A percentile compares a stretch with the other conserved stretches of the same genome.
Conservation (phyloP, 1,140 invertebrate species). For the Metopolophium dirhodum region DNA sequence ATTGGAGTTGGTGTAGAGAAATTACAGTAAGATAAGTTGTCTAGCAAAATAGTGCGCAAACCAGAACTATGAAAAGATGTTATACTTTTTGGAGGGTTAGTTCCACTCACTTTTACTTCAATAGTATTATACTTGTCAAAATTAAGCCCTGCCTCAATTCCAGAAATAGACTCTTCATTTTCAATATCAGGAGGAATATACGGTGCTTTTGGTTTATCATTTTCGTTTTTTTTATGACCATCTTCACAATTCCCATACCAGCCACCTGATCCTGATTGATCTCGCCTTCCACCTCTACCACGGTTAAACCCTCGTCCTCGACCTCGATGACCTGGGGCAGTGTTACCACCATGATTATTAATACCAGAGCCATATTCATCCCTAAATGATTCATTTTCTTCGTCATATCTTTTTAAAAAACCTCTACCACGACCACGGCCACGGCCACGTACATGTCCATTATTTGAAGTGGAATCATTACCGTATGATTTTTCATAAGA, state of each 20-base stretch:
- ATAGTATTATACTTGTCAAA: constrained; percentile 67
- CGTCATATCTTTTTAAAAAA: neutral
- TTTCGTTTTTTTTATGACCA: constrained; percentile 8
- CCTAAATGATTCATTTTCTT: constrained; percentile 9
- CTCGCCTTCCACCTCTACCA: constrained; percentile 75
- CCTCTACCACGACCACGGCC: constrained; percentile 15
- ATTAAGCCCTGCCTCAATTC: constrained; percentile 82
- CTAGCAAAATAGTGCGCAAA: constrained; percentile 71
- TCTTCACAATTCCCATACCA: neutral
- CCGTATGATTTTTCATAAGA: neutral
- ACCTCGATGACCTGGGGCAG: neutral
- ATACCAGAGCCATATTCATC: neutral
- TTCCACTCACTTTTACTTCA: constrained; percentile 68
- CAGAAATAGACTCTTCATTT: constrained; percentile 20
- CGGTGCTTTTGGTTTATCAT: neutral
- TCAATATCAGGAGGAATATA: constrained; percentile 36
- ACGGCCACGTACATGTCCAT: neutral
- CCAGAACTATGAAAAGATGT: constrained; percentile 74
- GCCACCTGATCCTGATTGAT: constrained; percentile 63
- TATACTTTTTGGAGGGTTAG: constrained; percentile 72
- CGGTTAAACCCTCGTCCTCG: constrained; percentile 69
- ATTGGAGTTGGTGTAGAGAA: constrained; percentile 92
- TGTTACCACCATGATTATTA: neutral
- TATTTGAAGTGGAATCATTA: neutral
- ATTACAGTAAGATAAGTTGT: constrained; percentile 81